Percentiles rank a stretch among this genome's conserved stretches.
phyloP scores from a whole-genome alignment of 2,888 invertebrate species.

The Mesoligia furuncula region DNA sequence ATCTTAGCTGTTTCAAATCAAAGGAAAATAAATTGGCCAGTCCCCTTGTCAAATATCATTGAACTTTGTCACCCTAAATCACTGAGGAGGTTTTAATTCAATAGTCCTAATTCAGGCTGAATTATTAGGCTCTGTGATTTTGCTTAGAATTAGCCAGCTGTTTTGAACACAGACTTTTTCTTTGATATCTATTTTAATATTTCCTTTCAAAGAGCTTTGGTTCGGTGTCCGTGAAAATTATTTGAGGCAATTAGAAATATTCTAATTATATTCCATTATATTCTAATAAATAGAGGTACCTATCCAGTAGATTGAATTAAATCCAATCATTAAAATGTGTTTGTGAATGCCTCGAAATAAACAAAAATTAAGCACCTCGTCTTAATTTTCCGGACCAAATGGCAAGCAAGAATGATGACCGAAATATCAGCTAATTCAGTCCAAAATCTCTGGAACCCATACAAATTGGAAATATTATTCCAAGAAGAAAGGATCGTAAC shows the following conservation, averaged over 20 bases:
- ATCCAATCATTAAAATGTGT: not conserved
- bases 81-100: constrained; percentile 16
- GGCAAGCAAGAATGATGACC: not conserved
- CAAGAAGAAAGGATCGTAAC: not conserved
- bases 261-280: not conserved
- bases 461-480: not conserved
- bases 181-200: constrained; percentile 32
- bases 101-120: constrained; percentile 33
- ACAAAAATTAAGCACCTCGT: not conserved
- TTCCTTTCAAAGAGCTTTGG: constrained; percentile 28
- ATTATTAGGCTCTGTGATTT: not conserved
- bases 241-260: constrained; percentile 11
- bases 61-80: constrained; percentile 47
- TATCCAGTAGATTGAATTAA: not conserved
- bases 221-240: constrained; percentile 18
- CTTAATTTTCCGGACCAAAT: not conserved
- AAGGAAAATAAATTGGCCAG: constrained; percentile 17
- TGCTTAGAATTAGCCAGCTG: constrained; percentile 12
- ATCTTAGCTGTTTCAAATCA: constrained; percentile 27
- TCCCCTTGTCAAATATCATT: constrained; percentile 41
- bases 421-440: not conserved
- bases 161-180: constrained; percentile 18
- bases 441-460: not conserved
- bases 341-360: not conserved
- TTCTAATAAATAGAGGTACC: not conserved